Evolutionary conservation across 2,888 invertebrate genomes (phyloP).

Genomic region (Arge pagana): DNA sequence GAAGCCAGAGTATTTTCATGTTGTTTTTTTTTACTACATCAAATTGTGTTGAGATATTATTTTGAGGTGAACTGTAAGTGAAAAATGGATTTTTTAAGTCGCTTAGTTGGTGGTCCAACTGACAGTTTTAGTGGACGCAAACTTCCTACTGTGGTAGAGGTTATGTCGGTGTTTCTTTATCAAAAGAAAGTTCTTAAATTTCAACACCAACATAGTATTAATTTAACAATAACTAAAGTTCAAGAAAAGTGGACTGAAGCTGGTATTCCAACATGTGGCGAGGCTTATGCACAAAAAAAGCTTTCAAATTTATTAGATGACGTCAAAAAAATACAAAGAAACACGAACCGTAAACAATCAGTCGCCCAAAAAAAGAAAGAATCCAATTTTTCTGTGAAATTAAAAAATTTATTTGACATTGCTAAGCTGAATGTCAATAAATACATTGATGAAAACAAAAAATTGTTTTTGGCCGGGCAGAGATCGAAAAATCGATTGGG

Average conservation of each 20-base stretch:
- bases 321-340: conserved; percentile 8
- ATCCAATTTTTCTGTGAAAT: conserved; percentile 1
- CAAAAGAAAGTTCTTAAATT: conserved; percentile 6
- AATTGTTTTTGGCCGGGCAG: not conserved
- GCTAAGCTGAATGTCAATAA: conserved; percentile 3
- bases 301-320: conserved; percentile 12
- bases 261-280: conserved; percentile 3
- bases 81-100: conserved; percentile 19
- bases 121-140: conserved; percentile 11
- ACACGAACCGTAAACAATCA: conserved; percentile 6
- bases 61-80: conserved; percentile 14
- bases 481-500: conserved; percentile 4
- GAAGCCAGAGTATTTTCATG: not conserved
- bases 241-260: conserved; percentile 8
- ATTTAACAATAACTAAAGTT: conserved; percentile 1
- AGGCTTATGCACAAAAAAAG: conserved; percentile 9
- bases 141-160: conserved; percentile 16
- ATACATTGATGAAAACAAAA: conserved; percentile 1
- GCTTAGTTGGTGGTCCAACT: conserved; percentile 12
- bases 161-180: conserved; percentile 16
- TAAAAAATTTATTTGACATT: conserved; percentile 12
- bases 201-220: conserved; percentile 2
- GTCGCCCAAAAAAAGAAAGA: conserved; percentile 6
- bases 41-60: conserved; percentile 2
- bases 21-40: conserved; percentile 11